phyloP scores from a whole-genome alignment of 2,797 vertebrate genomes.

The Typhlichthys eigenmanni region DNA sequence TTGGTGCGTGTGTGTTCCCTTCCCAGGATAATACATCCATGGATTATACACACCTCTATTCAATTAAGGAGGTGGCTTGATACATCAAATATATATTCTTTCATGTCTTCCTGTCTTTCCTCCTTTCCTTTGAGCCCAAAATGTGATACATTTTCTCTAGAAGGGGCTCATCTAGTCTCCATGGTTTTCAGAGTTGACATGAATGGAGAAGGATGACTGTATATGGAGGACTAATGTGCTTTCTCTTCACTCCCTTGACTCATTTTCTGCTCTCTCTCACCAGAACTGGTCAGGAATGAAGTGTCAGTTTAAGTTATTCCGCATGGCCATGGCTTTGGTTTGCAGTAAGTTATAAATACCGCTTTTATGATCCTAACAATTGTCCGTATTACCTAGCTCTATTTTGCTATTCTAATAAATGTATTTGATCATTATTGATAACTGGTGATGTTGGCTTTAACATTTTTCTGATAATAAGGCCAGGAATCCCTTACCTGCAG shows the following conservation, averaged over 20 bases:
- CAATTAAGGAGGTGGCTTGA: constrained; percentile 26
- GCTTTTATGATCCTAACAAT: background rate
- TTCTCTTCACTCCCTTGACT: background rate
- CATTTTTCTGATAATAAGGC: no score
- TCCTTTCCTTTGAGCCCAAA: constrained; percentile 30
- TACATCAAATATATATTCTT: constrained; percentile 43
- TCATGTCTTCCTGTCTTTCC: constrained; percentile 20
- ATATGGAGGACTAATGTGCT: constrained; percentile 20
- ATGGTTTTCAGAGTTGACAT: constrained; percentile 39
- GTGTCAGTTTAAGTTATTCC: constrained; percentile 96
- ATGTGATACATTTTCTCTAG: constrained; percentile 51
- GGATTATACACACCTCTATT: constrained; percentile 19
- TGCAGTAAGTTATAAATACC: constrained; percentile 87
- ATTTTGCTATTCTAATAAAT: no score
- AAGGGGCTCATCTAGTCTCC: constrained; percentile 17
- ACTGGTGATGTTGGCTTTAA: no score
- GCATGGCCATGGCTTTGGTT: constrained; percentile 95
- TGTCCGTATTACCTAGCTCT: background rate
- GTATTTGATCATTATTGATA: no score
- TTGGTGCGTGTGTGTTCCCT: constrained; percentile 5
- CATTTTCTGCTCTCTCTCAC: constrained; percentile 37
- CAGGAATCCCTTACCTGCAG: no score
- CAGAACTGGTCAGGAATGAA: constrained; percentile 99
- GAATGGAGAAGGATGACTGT: constrained; percentile 36
- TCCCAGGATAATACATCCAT: constrained; percentile 11